Evolutionary conservation across 2,888 invertebrate species (phyloP), one percentile per base, ranked within the genome.

Genomic region (Eulithis prunata): DNA sequence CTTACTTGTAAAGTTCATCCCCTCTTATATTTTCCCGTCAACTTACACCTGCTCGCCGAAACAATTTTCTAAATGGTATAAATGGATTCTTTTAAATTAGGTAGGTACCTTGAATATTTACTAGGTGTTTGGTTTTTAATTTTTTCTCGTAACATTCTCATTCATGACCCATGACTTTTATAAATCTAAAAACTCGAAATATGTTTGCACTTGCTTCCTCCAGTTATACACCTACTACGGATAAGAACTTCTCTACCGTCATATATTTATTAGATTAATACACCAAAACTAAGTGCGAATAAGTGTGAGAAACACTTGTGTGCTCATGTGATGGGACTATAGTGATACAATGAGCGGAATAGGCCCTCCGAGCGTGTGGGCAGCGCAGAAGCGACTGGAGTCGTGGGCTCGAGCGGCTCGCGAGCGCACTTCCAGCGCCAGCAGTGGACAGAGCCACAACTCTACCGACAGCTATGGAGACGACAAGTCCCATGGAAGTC

Each of bases 331-430:
- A 67, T 67, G 67, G 53, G 47, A 49, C 14, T 66, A 79, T 62
- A 74, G 69, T 76, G 63, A 74, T 68, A 69, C 66, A 68, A 95
- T 95, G 95, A 95, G 95, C 86, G 96, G 96, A 64, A 90, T 96
- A 78, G 96, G 96, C 75, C 96, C 96, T 64, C 95, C 96, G 13
- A 95, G 95, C 68, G 96, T 96, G 76, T 96, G 96, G 96, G 95
- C 96, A 69, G 95, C 96, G 36, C 96, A 96, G 86, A 96, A 96
- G 84, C 90, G 96, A 71, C 93, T 96, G 53, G 96, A 96, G 84
- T 95, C 96, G 8, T 96, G 96, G 96, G 96, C 96, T 2, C 91
- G 95, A 63, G 95, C 96, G 57, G 96, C 96, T 54, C 94, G 96
- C 78, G 96, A 96, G 80, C 90, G 96, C 54, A 94, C 95, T 1